phyloP scores from a whole-genome alignment of 2,797 vertebrate genomes.

The Crypturellus tataupa region DNA sequence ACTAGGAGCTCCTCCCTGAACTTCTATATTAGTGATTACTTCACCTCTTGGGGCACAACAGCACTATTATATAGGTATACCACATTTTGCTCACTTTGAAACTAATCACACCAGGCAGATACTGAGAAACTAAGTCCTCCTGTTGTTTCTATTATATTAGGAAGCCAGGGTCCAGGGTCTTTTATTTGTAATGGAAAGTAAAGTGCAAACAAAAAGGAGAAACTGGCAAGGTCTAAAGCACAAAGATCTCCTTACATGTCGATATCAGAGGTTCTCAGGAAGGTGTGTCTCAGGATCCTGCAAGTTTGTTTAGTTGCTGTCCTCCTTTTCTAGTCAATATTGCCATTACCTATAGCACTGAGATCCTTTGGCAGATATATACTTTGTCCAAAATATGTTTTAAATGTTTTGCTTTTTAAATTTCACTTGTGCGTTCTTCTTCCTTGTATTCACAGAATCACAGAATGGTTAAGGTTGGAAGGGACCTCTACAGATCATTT shows the following conservation, averaged over 20 bases:
- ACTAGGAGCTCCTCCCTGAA: not conserved
- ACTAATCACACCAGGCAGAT: not conserved
- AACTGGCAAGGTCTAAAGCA: not conserved
- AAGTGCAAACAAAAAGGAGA: not conserved
- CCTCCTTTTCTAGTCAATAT: not conserved
- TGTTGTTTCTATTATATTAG: not conserved
- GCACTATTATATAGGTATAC: not conserved
- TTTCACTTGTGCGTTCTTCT: not conserved
- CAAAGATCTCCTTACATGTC: rapidly evolving
- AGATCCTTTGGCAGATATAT: not conserved
- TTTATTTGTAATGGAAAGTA: not conserved
- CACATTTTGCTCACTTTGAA: not conserved
- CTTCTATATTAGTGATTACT: not conserved
- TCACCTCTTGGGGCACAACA: not conserved
- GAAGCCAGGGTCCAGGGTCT: not conserved
- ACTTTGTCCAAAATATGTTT: not conserved
- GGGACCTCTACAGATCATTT: no score
- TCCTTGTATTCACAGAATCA: not conserved
- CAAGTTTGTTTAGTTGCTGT: not conserved
- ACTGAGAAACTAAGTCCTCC: not conserved
- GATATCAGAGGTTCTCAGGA: not conserved
- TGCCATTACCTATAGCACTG: rapidly evolving
- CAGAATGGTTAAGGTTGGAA: no score
- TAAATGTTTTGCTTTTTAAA: not conserved
- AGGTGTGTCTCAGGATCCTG: not conserved